Evolutionary conservation across 2,113 vertebrate genomes (phyloP).

Genomic region (Rallus limicola): DNA sequence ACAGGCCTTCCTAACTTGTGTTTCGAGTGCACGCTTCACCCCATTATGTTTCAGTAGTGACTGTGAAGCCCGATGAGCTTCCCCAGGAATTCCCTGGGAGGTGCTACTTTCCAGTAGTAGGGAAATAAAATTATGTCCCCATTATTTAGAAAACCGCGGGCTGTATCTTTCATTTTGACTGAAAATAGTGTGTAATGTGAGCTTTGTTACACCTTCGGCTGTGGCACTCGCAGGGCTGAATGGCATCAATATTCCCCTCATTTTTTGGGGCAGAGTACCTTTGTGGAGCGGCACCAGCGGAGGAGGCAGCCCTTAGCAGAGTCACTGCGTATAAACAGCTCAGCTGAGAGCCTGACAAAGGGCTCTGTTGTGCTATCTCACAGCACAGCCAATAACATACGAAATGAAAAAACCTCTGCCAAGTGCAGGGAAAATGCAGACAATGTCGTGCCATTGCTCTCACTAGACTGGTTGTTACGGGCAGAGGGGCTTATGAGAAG

Average conservation of each 20-base stretch:
- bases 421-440: slow-evolving; percentile 59
- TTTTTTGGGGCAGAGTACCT: slow-evolving; percentile 31
- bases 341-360: slow-evolving; percentile 61
- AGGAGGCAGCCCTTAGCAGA: slow-evolving; percentile 55
- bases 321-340: slow-evolving; percentile 36
- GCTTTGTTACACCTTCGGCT: slow-evolving; percentile 19
- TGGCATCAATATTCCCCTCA: background rate
- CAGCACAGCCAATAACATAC: slow-evolving; percentile 65
- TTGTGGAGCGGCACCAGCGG: slow-evolving; percentile 46
- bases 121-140: background rate
- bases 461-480: slow-evolving; percentile 36
- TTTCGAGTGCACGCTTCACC: background rate
- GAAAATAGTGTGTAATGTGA: slow-evolving; percentile 20
- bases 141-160: background rate
- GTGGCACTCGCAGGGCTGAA: slow-evolving; percentile 1
- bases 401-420: slow-evolving; percentile 73
- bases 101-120: background rate
- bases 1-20: background rate
- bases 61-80: background rate
- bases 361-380: slow-evolving; percentile 68
- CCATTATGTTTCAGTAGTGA: background rate
- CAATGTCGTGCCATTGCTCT: slow-evolving; percentile 54
- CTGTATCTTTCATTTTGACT: background rate
- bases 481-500: slow-evolving; percentile 10
- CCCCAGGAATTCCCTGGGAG: background rate